Evolutionary conservation across 2,113 vertebrate species (phyloP).

Genomic region (Hystrix brachyura): DNA sequence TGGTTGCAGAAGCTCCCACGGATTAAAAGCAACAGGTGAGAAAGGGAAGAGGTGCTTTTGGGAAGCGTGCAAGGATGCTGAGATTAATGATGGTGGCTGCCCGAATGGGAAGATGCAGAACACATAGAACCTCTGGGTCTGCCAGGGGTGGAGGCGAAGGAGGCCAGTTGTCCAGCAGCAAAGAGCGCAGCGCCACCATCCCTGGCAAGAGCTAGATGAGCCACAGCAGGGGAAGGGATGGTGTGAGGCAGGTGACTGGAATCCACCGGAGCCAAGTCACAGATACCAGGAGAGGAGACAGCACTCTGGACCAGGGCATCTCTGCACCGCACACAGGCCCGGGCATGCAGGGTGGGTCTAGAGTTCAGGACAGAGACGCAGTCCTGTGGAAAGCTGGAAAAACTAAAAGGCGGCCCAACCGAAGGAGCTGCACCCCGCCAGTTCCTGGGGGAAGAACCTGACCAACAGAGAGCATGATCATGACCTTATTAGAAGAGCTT

Average conservation of each 20-base stretch:
- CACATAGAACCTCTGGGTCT: not conserved
- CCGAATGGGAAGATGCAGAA: not conserved
- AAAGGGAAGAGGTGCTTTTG: not conserved
- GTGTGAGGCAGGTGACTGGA: not conserved
- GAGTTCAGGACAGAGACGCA: not conserved
- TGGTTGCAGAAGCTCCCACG: slow-evolving; percentile 17
- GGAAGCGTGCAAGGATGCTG: not conserved
- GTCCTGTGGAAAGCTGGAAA: not conserved
- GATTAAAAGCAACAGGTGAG: not conserved
- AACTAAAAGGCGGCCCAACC: not conserved
- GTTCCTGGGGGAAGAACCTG: not conserved
- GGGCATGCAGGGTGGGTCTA: not conserved
- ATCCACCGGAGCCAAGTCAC: not conserved
- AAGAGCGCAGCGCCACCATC: not conserved
- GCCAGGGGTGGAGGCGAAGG: not conserved
- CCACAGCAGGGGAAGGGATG: not conserved
- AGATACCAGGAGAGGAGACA: not conserved
- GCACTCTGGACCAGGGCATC: not conserved
- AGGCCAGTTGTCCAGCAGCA: too few species aligned
- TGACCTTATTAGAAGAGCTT: not conserved
- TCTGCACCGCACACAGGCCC: not conserved
- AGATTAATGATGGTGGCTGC: not conserved
- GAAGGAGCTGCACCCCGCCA: not conserved
- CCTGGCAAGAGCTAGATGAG: not conserved
- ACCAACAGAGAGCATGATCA: not conserved